Evolutionary conservation across 1,140 invertebrate genomes (phyloP), one percentile per base, ranked within the genome.

Genomic region (Heliconius melpomene): DNA sequence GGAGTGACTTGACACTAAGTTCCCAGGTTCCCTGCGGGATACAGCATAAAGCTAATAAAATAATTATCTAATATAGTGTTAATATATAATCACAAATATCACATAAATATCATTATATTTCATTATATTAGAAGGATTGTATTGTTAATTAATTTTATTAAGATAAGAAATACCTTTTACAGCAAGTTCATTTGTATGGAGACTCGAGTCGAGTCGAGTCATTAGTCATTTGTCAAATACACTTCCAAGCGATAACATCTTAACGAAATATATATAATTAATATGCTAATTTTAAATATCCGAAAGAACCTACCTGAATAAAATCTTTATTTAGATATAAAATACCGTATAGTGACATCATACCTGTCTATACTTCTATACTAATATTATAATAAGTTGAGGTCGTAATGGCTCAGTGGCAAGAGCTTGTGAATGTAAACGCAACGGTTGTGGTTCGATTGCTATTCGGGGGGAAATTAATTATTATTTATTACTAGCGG

Each of bases 161-260:
- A 66, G 60, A 66, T 66, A 66, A 26, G 23, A 26, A 66, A 29
- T 66, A 66, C 60, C 60, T 66, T 66, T 66, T 66, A 29, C 60
- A 66, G 60, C 60, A 26, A 66, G 60, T 66, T 29, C 60, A 66
- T 66, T 66, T 66, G 60, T 26, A 66, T 66, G 60, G 23, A n/a
- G n/a, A 57, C n/a, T 23, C 54, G n/a, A 29, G 60, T 66, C 54
- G 16, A 57, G 54, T 57, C 60, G 60, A 66, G 60, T 66, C 60
- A 66, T 66, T 66, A 66, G 60, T 66, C 60, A 66, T 66, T 66
- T 66, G 60, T 66, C 60, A 66, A 66, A 66, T 66, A 26, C 13
- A 23, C 60, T 66, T 66, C 13, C 60, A 66, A 66, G 9, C 60
- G 60, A 66, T 66, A 66, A 66, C n/a, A 66, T 66, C 60, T 29